Conservation (phyloP, 2,113 vertebrate genomes). For the Mesocricetus auratus region DNA sequence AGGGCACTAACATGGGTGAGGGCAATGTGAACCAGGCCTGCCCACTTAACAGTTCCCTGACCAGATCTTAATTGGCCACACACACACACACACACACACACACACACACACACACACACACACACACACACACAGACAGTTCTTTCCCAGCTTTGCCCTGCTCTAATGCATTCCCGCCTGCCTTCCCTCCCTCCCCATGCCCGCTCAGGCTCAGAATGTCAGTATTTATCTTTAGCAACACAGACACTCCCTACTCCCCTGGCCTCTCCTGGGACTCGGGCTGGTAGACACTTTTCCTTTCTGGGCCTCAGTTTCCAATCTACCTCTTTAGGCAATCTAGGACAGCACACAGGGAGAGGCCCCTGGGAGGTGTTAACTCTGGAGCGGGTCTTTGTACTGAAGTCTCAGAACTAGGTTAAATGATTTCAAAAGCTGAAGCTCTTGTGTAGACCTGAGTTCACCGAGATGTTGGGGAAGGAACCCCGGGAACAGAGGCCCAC, state of each 20-base stretch:
- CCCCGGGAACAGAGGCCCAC: background rate
- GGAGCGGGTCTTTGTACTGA: background rate
- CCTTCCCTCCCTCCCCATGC: background rate
- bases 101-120: fast-evolving
- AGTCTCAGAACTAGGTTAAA: constrained; percentile 33
- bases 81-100: background rate
- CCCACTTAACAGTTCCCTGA: background rate
- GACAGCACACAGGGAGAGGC: background rate
- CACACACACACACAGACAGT: fast-evolving
- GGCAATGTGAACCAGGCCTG: background rate
- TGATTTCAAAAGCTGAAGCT: background rate
- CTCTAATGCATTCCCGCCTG: background rate
- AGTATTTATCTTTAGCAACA: background rate
- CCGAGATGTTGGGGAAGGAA: background rate
- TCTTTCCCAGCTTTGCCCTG: background rate
- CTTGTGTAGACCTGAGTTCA: background rate
- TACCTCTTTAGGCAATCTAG: background rate
- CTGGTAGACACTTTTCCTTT: background rate
- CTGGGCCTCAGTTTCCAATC: constrained; percentile 52
- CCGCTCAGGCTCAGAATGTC: background rate
- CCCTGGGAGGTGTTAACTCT: constrained; percentile 28
- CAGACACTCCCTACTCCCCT: background rate
- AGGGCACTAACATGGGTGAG: background rate
- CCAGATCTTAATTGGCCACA: background rate
- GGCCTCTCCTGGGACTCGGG: background rate